These are phyloP conservation scores for Holcopasites calliopsidis DNA, from an alignment of 1,140 invertebrate genomes.

Conservation along the genomic window DNA sequence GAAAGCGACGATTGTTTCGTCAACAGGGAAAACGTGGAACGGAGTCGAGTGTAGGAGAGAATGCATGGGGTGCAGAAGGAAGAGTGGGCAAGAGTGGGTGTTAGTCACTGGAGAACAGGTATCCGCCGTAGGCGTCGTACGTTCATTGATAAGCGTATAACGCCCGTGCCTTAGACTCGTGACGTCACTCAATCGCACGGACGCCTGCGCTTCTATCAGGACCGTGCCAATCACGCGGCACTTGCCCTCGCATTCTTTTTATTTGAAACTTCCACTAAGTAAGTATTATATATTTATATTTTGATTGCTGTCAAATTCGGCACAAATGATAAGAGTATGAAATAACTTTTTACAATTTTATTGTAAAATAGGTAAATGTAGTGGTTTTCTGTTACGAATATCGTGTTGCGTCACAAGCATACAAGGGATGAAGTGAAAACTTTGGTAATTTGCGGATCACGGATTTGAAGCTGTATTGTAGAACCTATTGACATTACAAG, in stretches of 20 bases:
- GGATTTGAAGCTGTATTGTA: no score
- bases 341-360: neutral
- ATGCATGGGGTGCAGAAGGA: slow-evolving; percentile 45
- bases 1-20: neutral
- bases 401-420: neutral
- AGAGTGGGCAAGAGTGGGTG: slow-evolving; percentile 59
- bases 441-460: neutral
- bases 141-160: slow-evolving; percentile 77
- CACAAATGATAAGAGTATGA: neutral
- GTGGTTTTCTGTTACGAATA: neutral
- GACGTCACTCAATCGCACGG: slow-evolving; percentile 63
- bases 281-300: neutral
- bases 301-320: no score
- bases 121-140: slow-evolving; percentile 73
- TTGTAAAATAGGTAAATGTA: neutral
- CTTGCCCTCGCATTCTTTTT: slow-evolving; percentile 1
- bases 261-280: neutral
- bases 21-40: neutral
- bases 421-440: slow-evolving; percentile 1
- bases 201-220: slow-evolving; percentile 60
- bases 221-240: slow-evolving; percentile 2
- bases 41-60: slow-evolving; percentile 4
- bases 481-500: neutral
- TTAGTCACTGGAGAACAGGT: slow-evolving; percentile 67
- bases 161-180: slow-evolving; percentile 61